Evolutionary conservation across 35 echinoderm and acorn worm genomes (phyloP), one percentile per base, ranked within the genome.

Genomic region (Apostichopus parvimensis): DNA sequence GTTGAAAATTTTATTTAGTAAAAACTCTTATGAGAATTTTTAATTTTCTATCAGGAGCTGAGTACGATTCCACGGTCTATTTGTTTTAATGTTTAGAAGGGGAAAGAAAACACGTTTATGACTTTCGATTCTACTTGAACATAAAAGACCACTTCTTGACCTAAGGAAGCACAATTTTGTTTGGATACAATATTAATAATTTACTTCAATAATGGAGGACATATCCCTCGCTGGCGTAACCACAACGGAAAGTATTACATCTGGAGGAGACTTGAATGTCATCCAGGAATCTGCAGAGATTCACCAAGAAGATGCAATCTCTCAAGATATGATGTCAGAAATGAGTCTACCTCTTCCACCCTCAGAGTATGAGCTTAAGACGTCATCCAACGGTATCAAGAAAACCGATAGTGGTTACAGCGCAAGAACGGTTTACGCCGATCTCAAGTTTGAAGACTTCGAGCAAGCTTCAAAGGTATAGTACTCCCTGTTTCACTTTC

Each of bases 291-390:
- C 61, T 6, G 86, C 21, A 73, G 86, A 88, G 21, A 12, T 88
- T n/a, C 86, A 88, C 25, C 68, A 26, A 45, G 68, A 88, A 10
- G 61, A 88, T 21, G 62, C 13, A 71, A 45, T 24, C 8, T 24
- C 34, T 22, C 56, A 17, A 1, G 83, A 87, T 12, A 22, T 26
- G 56, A 87, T 62, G 18, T 87, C 85, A 22, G 20, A 59, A 10
- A 87, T 87, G 85, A 88, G 86, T 55, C n/a, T 88, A 0, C 86
- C 86, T 45, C 86, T 72, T 14, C 86, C 86, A n/a, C 86, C 86
- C 21, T 65, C 86, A 8, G 61, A 72, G 7, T 61, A 75, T 60
- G 86, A 88, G 64, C 10, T 88, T 1, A 72, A 88, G 64, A n/a
- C 86, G 24, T n/a, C 86, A n/a, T 73, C 86, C 23, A 45, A 45